Evolutionary conservation across 2,797 vertebrate genomes (phyloP).

Genomic region (Melanotaenia parkinsoni): DNA sequence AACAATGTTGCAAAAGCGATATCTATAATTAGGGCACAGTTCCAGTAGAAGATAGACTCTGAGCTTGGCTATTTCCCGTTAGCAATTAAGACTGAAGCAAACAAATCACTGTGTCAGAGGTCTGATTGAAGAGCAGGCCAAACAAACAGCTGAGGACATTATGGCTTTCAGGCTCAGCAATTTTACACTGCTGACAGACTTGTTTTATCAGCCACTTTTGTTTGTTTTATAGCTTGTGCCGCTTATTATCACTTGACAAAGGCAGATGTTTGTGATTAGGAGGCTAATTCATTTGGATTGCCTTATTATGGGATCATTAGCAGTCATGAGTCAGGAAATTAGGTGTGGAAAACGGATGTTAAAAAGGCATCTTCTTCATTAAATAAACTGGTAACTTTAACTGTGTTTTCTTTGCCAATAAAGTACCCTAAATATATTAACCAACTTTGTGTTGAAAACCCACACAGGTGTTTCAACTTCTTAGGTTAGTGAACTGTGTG

Average conservation of each 20-base stretch:
- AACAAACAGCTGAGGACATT: conserved; percentile 73
- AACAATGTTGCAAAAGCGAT: conserved; percentile 68
- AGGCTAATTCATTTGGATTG: conserved; percentile 86
- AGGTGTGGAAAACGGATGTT: conserved; percentile 60
- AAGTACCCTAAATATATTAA: not conserved
- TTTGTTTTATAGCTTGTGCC: conserved; percentile 77
- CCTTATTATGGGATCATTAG: conserved; percentile 84
- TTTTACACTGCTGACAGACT: conserved; percentile 64
- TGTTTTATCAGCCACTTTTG: conserved; percentile 68
- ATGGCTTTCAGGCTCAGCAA: conserved; percentile 71
- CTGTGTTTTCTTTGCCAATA: not conserved
- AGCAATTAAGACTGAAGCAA: conserved; percentile 87
- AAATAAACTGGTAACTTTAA: conserved; percentile 8
- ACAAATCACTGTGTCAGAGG: conserved; percentile 82
- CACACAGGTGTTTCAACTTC: too few relatives aligned
- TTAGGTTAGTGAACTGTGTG: too few relatives aligned
- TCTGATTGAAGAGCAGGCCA: conserved; percentile 80
- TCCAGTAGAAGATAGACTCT: conserved; percentile 74
- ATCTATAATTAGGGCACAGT: conserved; percentile 77
- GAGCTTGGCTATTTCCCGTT: conserved; percentile 77
- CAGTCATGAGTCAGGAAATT: conserved; percentile 76
- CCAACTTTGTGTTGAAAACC: not conserved
- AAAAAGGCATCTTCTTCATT: conserved; percentile 9
- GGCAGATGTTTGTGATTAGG: conserved; percentile 90
- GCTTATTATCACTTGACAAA: conserved; percentile 77